phyloP scores from a whole-genome alignment of 2,888 invertebrate species.

The Danaus chrysippus region DNA sequence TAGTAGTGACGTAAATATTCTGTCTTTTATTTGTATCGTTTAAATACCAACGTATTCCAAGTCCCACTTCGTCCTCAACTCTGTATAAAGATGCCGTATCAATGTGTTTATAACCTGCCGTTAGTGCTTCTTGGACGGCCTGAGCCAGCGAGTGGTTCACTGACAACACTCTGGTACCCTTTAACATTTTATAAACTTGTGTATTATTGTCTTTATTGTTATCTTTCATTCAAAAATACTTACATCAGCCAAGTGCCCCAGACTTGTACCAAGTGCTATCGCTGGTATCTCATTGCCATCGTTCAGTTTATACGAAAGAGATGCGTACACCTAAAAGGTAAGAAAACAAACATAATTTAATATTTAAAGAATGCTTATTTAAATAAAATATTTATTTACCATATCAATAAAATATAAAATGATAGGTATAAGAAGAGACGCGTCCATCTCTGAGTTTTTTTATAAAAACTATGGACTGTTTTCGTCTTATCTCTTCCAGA shows the following conservation, averaged over 20 bases:
- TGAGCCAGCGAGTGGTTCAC: constrained; percentile 75
- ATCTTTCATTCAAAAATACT: constrained; percentile 36
- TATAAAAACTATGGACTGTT: too few relatives aligned
- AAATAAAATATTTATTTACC: neutral
- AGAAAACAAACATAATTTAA: too few relatives aligned
- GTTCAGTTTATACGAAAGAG: constrained; percentile 46
- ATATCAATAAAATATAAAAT: neutral
- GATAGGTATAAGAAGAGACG: neutral
- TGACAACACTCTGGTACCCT: constrained; percentile 63
- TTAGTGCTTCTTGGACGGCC: constrained; percentile 85
- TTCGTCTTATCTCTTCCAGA: too few relatives aligned
- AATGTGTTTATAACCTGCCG: constrained; percentile 88
- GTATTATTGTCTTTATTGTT: neutral
- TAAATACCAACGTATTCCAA: constrained; percentile 83
- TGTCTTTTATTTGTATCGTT: constrained; percentile 81
- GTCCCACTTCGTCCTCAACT: constrained; percentile 87
- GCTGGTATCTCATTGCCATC: constrained; percentile 62
- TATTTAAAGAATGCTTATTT: too few relatives aligned
- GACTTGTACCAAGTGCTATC: constrained; percentile 62
- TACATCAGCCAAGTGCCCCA: constrained; percentile 63
- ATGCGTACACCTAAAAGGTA: too few relatives aligned
- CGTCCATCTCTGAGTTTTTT: neutral
- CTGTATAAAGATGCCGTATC: constrained; percentile 89
- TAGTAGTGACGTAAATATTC: constrained; percentile 90
- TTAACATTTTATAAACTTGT: constrained; percentile 13